Percentiles rank a stretch among this genome's conserved stretches.
These are phyloP conservation scores for Trachymyrmex cornetzi DNA, from an alignment of 1,140 invertebrate genomes.

Conservation along the genomic window DNA sequence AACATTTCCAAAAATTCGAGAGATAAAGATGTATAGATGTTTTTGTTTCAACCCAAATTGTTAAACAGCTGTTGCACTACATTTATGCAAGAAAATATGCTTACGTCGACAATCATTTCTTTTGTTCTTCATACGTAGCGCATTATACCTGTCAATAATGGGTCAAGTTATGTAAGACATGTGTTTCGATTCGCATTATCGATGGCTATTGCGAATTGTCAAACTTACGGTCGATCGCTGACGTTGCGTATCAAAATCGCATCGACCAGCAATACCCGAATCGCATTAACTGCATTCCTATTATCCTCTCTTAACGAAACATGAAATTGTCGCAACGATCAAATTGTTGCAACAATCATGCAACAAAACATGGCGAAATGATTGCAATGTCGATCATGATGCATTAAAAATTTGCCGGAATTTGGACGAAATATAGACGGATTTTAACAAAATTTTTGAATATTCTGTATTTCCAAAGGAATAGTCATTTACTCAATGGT, in stretches of 20 bases:
- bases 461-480: background rate
- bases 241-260: constrained; percentile 48
- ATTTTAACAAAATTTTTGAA: background rate
- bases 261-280: constrained; percentile 45
- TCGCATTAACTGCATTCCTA: constrained; percentile 63
- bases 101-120: constrained; percentile 58
- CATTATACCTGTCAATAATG: constrained; percentile 56
- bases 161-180: constrained; percentile 78
- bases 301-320: constrained; percentile 1
- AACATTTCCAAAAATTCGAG: background rate
- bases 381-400: background rate
- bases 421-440: background rate
- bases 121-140: constrained; percentile 51
- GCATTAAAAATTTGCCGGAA: background rate
- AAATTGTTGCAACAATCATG: constrained; percentile 38
- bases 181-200: constrained; percentile 73
- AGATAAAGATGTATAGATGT: too few species aligned
- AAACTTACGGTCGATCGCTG: constrained; percentile 28
- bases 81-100: constrained; percentile 65
- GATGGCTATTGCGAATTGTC: constrained; percentile 60
- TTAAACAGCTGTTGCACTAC: constrained; percentile 41
- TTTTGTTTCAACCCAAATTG: constrained; percentile 17
- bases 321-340: constrained; percentile 23
- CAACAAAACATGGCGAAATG: constrained; percentile 5
- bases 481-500: background rate